Evolutionary conservation across 2,113 vertebrate genomes (phyloP).

Genomic region (Tachuris rubrigastra): DNA sequence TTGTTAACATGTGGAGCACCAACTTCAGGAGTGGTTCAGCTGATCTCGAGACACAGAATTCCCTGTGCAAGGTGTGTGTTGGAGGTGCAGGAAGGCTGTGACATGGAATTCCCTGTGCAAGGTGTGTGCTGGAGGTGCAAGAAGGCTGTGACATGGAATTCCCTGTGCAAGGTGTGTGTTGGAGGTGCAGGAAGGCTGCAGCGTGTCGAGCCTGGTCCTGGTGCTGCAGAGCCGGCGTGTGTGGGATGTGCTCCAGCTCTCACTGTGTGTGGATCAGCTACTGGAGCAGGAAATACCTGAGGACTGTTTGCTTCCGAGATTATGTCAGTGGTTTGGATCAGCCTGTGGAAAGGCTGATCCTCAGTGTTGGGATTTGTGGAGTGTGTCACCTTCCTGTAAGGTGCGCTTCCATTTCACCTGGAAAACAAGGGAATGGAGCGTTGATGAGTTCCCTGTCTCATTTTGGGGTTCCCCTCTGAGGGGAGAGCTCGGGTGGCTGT

Average conservation of each 20-base stretch:
- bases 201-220: rapidly evolving
- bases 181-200: neutral
- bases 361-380: rapidly evolving
- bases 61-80: rapidly evolving
- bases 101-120: rapidly evolving
- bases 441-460: rapidly evolving
- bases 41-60: rapidly evolving
- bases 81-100: neutral
- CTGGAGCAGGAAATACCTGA: rapidly evolving
- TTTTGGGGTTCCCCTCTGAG: rapidly evolving
- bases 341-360: rapidly evolving
- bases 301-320: neutral
- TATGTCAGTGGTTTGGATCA: neutral
- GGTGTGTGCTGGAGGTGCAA: neutral
- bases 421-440: rapidly evolving
- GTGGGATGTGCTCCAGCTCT: neutral
- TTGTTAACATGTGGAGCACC: rapidly evolving
- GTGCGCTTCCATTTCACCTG: rapidly evolving
- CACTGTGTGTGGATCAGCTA: rapidly evolving
- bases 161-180: rapidly evolving
- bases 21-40: neutral
- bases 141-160: neutral
- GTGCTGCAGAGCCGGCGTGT: rapidly evolving
- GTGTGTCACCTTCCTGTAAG: neutral
- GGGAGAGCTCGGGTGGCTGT: rapidly evolving